Percentiles rank a stretch among this genome's conserved stretches.
Evolutionary conservation across 1,140 invertebrate species (phyloP).

Genomic region (Pygmarrhopalites habei): DNA sequence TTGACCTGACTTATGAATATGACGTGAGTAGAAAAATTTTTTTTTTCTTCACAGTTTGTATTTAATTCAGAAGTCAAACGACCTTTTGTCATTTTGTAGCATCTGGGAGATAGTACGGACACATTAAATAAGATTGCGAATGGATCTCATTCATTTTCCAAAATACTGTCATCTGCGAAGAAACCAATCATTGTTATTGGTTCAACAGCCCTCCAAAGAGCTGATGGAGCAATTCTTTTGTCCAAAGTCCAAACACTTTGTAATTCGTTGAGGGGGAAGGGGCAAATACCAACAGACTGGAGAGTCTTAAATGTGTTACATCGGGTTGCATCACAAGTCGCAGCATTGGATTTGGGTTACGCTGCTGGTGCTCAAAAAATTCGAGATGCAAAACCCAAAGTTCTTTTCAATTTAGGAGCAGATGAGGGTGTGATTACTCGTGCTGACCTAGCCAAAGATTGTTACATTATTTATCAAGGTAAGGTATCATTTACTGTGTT

Average conservation of each 20-base stretch:
- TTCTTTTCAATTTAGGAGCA: constrained; percentile 86
- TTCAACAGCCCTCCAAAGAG: constrained; percentile 62
- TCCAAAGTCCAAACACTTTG: constrained; percentile 64
- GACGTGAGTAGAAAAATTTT: constrained; percentile 49
- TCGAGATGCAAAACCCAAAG: constrained; percentile 62
- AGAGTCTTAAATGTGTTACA: constrained; percentile 87
- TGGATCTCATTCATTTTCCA: constrained; percentile 67
- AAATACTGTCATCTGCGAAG: constrained; percentile 69
- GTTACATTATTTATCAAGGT: constrained; percentile 90
- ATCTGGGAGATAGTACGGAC: constrained; percentile 71
- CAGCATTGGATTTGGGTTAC: constrained; percentile 92
- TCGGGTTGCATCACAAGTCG: constrained; percentile 84
- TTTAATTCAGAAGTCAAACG: neutral
- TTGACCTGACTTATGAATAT: constrained; percentile 92
- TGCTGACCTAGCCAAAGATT: constrained; percentile 70
- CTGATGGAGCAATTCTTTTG: constrained; percentile 70
- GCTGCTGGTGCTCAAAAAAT: constrained; percentile 65
- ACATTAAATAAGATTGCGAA: constrained; percentile 64
- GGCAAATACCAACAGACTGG: constrained; percentile 51
- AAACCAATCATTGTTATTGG: constrained; percentile 89
- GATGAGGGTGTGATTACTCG: constrained; percentile 74
- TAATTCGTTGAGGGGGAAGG: constrained; percentile 45
- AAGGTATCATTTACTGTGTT: constrained; percentile 9
- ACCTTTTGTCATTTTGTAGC: constrained; percentile 46
- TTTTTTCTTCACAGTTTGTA: neutral